phyloP scores from a whole-genome alignment of 2,113 vertebrate genomes.

The Actenoides lindsayi region DNA sequence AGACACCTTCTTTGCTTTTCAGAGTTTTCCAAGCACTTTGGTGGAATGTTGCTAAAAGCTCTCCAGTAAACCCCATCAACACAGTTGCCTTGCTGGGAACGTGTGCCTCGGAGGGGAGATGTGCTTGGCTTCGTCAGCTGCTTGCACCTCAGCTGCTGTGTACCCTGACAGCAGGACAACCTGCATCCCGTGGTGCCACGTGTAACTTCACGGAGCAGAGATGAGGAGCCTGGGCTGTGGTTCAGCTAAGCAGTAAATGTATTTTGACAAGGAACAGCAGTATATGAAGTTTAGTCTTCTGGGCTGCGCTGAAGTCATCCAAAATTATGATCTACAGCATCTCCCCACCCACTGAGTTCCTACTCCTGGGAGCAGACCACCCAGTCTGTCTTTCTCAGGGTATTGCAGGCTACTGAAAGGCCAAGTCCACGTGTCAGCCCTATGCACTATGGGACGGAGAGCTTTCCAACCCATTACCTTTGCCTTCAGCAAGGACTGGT shows the following conservation, averaged over 20 bases:
- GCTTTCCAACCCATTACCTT: not conserved
- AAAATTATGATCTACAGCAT: slow-evolving; percentile 8
- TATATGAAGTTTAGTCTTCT: slow-evolving; percentile 31
- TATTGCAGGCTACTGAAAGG: not conserved
- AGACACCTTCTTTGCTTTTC: not conserved
- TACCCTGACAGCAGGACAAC: not conserved
- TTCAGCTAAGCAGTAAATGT: slow-evolving; percentile 32
- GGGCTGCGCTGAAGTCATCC: not conserved
- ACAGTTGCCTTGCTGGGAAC: not conserved
- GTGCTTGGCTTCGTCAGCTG: not conserved
- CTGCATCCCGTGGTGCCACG: not conserved
- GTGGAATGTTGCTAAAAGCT: not conserved
- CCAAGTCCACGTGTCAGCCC: not conserved
- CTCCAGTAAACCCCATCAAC: not conserved
- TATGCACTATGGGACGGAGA: accelerated
- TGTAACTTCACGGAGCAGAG: not conserved
- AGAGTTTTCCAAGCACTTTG: not conserved
- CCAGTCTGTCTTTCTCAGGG: not conserved
- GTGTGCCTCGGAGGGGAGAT: accelerated
- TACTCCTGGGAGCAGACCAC: slow-evolving; percentile 18
- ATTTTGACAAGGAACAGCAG: slow-evolving; percentile 48
- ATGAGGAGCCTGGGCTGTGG: not conserved
- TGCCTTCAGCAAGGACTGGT: not conserved
- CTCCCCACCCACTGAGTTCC: not conserved
- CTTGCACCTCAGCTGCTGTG: not conserved